Evolutionary conservation across 2,797 vertebrate species (phyloP), one percentile per base, ranked within the genome.

Genomic region (Clarias platycephalus): DNA sequence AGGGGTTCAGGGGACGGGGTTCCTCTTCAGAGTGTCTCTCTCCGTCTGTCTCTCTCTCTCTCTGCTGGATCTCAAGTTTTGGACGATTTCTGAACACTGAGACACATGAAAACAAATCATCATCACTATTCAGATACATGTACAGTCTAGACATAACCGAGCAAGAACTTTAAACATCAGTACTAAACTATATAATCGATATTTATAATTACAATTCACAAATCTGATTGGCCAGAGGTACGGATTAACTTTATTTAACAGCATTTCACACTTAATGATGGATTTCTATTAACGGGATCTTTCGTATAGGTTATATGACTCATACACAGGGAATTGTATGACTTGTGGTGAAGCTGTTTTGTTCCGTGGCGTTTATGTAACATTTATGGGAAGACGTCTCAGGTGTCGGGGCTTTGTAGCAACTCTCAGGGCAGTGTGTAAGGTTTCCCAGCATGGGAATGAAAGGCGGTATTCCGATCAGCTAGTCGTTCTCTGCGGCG

Each of bases 1-100:
- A 93, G 93, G 90, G 89, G 63, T 22, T 26, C 66, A 88, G 89
- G 37, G 72, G 18, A 62, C 86, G 67, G 4, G 92, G 89, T 92
- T 90, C 86, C 31, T 76, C 77, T 53, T 77, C 64, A 64, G 57
- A 82, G 37, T 68, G 20, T 34, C 44, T 85, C 60, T 62, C 60
- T 58, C 57, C 24, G 20, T 62, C 60, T 6, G 22, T 24, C 60
- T 44, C 44, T 1, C 60, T 44, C 40, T 8, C 86, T 62, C 88
- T 88, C 89, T 92, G 90, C 86, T 87, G 89, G 24, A 89, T 84
- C 88, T 63, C 80, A 77, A 83, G 60, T 71, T 63, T 44, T 22
- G 60, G 6, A 60, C 44, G 22, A 57, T 4, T 1, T 20, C 40
- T 16, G 4, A 71, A 26, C 12, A 53, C 57, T 71, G 7, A 49